Evolutionary conservation across 2,113 vertebrate species (phyloP).

Genomic region (Leptosomus discolor): DNA sequence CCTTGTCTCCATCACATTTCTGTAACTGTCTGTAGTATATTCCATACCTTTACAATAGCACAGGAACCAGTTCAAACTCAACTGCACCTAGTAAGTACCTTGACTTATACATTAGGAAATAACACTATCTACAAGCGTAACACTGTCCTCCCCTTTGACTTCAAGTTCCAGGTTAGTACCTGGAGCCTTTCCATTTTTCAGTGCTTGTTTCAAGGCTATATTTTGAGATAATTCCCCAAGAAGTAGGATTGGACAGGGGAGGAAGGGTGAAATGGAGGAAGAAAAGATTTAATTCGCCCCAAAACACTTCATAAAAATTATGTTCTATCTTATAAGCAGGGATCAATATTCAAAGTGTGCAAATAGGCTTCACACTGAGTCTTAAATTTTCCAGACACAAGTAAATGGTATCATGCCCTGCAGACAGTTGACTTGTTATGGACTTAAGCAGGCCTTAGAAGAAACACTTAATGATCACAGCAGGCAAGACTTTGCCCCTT

Average conservation of each 20-base stretch:
- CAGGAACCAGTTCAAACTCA: not conserved
- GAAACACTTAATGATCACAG: constrained; percentile 28
- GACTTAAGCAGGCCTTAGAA: not conserved
- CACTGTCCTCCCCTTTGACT: not conserved
- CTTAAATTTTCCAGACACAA: not conserved
- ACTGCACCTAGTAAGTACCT: not conserved
- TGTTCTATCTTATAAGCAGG: not conserved
- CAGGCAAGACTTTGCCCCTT: constrained; percentile 19
- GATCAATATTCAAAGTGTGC: not conserved
- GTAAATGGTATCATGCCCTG: not conserved
- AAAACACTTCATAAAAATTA: not conserved
- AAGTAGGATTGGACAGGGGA: not conserved
- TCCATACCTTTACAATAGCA: not conserved
- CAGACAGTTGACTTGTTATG: not conserved
- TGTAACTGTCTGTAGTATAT: not conserved
- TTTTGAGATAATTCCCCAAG: not conserved
- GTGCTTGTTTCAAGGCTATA: not conserved
- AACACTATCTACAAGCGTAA: not conserved
- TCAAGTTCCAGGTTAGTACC: not conserved
- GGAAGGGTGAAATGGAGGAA: not conserved
- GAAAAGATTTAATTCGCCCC: not conserved
- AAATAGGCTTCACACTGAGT: not conserved
- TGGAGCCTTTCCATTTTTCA: not conserved
- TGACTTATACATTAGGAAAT: not conserved
- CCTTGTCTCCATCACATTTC: not conserved